Evolutionary conservation across 2,888 invertebrate species (phyloP).

Genomic region (Phalangium opilio): DNA sequence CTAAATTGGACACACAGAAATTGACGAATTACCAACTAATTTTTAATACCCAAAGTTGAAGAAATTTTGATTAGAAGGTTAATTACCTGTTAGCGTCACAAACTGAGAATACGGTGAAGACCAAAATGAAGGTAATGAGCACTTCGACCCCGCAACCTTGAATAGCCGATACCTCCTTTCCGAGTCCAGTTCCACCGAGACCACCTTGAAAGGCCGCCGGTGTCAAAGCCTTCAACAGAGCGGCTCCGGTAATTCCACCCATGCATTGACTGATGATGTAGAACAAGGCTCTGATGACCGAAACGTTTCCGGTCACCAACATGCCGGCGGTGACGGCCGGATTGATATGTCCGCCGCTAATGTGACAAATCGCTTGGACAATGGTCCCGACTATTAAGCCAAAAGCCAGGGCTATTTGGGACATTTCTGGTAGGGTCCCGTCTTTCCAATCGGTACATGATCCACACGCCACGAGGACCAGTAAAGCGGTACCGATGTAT

Average conservation of each 20-base stretch:
- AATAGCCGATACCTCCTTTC: conserved; percentile 40
- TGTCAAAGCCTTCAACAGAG: conserved; percentile 6
- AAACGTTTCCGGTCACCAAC: conserved; percentile 59
- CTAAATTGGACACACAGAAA: no score
- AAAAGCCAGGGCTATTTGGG: conserved; percentile 70
- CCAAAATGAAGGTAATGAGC: conserved; percentile 68
- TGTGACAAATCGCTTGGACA: conserved; percentile 58
- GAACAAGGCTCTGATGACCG: conserved; percentile 52
- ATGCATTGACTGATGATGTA: conserved; percentile 68
- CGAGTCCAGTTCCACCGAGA: conserved; percentile 50
- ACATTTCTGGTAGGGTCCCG: conserved; percentile 37
- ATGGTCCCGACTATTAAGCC: conserved; percentile 72
- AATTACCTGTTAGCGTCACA: conserved; percentile 46
- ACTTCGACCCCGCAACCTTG: conserved; percentile 73
- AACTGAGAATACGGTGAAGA: conserved; percentile 67
- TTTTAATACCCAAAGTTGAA: no score
- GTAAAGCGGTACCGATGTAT: conserved; percentile 68
- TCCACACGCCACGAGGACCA: conserved; percentile 66
- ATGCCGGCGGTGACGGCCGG: conserved; percentile 79
- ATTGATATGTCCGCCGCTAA: conserved; percentile 81
- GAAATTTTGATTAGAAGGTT: no score
- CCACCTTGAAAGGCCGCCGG: conserved; percentile 41
- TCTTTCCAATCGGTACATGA: conserved; percentile 44
- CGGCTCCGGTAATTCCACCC: conserved; percentile 45
- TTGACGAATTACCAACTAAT: no score